Evolutionary conservation across 1,140 invertebrate species (phyloP).

Genomic region (Vanessa tameamea): DNA sequence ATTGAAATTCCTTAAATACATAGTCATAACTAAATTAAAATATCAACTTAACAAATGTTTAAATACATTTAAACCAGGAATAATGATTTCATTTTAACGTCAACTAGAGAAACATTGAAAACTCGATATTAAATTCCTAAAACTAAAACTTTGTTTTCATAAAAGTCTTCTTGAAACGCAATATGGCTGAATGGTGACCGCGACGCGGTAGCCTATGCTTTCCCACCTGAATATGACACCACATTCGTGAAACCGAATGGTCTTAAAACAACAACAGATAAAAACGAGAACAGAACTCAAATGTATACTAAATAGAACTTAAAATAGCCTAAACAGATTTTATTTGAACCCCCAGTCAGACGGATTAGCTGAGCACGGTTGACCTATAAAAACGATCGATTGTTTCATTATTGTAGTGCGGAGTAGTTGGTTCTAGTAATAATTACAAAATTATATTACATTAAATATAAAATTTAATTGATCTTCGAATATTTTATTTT

Average conservation of each 20-base stretch:
- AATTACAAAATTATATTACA: conserved; percentile 44
- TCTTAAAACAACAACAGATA: conserved; percentile 42
- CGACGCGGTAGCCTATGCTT: conserved; percentile 75
- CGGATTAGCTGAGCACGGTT: conserved; percentile 74
- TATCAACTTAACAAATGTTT: not conserved
- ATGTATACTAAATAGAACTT: conserved; percentile 54
- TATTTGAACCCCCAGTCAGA: conserved; percentile 60
- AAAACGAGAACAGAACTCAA: conserved; percentile 53
- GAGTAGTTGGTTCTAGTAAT: conserved; percentile 53
- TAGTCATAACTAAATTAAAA: not conserved
- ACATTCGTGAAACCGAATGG: conserved; percentile 46
- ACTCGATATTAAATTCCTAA: not conserved
- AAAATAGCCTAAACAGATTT: conserved; percentile 50
- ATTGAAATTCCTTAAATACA: not conserved
- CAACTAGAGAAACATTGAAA: not conserved
- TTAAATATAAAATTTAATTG: not conserved
- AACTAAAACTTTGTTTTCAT: conserved; percentile 51
- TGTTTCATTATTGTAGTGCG: conserved; percentile 76
- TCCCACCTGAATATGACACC: conserved; percentile 79
- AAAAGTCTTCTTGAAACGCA: conserved; percentile 69
- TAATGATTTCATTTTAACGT: too few species aligned
- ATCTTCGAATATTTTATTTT: not conserved
- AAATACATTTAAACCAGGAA: not conserved
- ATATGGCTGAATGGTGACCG: conserved; percentile 66
- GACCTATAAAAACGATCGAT: conserved; percentile 80